Base-by-base conservation (phyloP, 2,113 vertebrate species). In the Melanotaenia duboulayi region DNA sequence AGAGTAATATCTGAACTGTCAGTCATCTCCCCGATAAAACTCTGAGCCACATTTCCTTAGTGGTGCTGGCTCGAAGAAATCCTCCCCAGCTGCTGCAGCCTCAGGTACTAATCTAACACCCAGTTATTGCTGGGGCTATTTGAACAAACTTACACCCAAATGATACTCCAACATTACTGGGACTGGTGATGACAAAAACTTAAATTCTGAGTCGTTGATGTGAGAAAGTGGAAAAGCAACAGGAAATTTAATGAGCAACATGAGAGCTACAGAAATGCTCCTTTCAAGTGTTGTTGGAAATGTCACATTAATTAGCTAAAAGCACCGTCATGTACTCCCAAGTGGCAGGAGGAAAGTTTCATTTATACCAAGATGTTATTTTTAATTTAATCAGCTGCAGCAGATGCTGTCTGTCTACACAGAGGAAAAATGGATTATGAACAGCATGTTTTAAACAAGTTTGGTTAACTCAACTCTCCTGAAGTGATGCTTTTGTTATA, bases 1-100 rank as follows among this genome's bases (percentile, higher is more conserved):
- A 80, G 74, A 85, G 81, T 82, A 93, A 93, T 92, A 92, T 92
- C 87, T 51, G 76, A 84, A 71, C 78, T 89, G 89, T 90, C 91
- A 89, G 49, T 90, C 91, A 87, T 71, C n/a, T 42, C 39, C 10
- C 14, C 83, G 84, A 86, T 81, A 71, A 75, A 83, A 84, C 65
- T 64, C 67, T 12, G 64, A 75, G 57, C 22, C 25, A 28, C 66
- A 72, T 72, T 82, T 74, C 69, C 66, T 72, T 16, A 51, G 61
- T 24, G 10, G 44, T 75, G 70, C 57, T 52, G 74, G 54, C 44
- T 17, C 42, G 50, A 55, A 79, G 65, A 65, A 81, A 82, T 76
- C 58, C 58, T 74, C 56, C 78, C 67, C 69, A 59, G 74, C 56
- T 67, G 37, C 60, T 1, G 23, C n/a, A 66, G 63, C 60, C 61